Conservation (phyloP, 2,888 invertebrate genomes). For the Aethes cnicana region DNA sequence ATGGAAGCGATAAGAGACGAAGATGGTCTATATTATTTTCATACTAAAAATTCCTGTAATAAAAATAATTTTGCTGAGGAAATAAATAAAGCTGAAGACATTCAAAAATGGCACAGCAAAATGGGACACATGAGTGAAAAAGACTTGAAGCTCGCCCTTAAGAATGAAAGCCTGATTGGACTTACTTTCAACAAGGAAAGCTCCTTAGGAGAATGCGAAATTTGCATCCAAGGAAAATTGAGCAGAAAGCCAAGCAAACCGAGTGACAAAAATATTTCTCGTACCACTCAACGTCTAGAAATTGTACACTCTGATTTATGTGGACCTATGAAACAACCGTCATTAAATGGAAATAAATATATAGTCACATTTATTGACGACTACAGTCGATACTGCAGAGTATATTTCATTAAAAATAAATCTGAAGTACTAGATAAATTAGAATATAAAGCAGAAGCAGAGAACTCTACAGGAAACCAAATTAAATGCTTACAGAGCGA, state of each 20-base stretch:
- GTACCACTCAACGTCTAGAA: no score
- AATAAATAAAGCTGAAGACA: neutral
- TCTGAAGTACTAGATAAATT: neutral
- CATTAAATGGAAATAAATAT: neutral
- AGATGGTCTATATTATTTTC: neutral
- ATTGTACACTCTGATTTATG: neutral
- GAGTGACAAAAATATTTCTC: no score
- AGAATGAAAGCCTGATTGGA: no score
- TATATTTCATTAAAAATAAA: neutral
- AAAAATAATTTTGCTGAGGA: no score
- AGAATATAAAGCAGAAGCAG: neutral
- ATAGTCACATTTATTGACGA: neutral
- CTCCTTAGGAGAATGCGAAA: neutral
- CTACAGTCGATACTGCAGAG: neutral
- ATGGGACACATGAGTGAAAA: no score
- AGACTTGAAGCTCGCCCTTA: no score
- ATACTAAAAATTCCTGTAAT: no score
- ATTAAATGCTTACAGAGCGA: neutral
- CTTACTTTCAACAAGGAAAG: no score
- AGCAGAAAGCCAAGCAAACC: neutral
- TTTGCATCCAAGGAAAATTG: neutral
- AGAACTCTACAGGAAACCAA: neutral
- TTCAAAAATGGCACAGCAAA: neutral
- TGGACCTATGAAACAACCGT: neutral
- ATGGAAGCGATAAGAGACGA: neutral